A percentile compares a stretch with the other conserved stretches of the same genome.
These are phyloP conservation scores for Sciurus niger DNA, from an alignment of 2,113 vertebrate genomes.

Conservation along the genomic window DNA sequence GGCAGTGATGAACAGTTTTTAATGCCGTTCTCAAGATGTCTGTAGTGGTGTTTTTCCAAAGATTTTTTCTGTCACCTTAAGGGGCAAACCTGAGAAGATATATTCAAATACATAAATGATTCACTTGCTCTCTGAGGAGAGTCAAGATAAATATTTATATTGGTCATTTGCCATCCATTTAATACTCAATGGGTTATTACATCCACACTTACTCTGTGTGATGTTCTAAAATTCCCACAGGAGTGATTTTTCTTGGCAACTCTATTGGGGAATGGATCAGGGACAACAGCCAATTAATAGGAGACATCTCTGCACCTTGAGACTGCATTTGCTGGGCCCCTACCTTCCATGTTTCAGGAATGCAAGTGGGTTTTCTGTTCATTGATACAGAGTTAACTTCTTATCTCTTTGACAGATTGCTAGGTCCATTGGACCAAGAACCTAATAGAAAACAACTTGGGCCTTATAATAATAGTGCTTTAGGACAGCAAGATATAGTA, in stretches of 20 bases:
- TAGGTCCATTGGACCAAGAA: background rate
- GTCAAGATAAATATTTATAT: conserved; percentile 56
- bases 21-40: background rate
- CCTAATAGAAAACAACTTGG: background rate
- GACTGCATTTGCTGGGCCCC: background rate
- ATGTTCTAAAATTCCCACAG: background rate
- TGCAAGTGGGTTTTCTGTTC: background rate
- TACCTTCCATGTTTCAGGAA: background rate
- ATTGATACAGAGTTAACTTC: background rate
- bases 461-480: background rate
- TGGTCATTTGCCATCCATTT: conserved; percentile 45
- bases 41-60: conserved; percentile 24
- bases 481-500: background rate
- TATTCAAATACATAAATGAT: conserved; percentile 47
- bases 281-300: background rate
- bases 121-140: conserved; percentile 22
- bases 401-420: background rate
- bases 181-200: background rate
- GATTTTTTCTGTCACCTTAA: background rate
- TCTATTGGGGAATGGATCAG: background rate
- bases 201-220: background rate
- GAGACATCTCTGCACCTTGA: background rate
- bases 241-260: conserved; percentile 26
- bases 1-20: background rate
- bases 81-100: background rate